These are phyloP conservation scores for Battus philenor DNA, from an alignment of 1,140 invertebrate genomes.

Conservation along the genomic window DNA sequence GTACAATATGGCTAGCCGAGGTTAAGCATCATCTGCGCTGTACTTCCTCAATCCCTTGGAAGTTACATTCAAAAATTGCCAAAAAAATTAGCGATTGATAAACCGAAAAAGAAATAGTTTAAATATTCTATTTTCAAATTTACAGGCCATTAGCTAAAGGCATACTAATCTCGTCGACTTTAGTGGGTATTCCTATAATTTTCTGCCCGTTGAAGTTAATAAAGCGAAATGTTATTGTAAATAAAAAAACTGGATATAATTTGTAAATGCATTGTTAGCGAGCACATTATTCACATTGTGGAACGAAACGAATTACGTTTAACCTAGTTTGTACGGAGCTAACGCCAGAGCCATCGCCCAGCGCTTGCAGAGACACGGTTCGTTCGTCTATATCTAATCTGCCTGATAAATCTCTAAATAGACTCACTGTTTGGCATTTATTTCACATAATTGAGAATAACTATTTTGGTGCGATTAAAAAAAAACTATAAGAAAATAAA, in stretches of 20 bases:
- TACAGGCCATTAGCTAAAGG: no score
- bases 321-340: slow-evolving; percentile 7
- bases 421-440: no score
- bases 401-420: slow-evolving; percentile 9
- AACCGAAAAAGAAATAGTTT: no score
- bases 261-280: slow-evolving; percentile 9
- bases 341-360: slow-evolving; percentile 4
- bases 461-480: no score
- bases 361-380: slow-evolving; percentile 5
- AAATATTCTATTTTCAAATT: no score
- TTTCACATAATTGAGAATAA: no score
- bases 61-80: no score
- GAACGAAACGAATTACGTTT: slow-evolving; percentile 15
- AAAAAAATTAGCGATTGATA: no score
- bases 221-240: not conserved
- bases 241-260: slow-evolving; percentile 1
- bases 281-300: slow-evolving; percentile 6
- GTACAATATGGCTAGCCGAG: no score
- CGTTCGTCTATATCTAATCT: slow-evolving; percentile 1
- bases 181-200: not conserved
- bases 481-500: no score
- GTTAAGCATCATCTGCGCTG: no score
- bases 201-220: not conserved
- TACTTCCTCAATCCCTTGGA: no score
- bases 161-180: not conserved